These are phyloP conservation scores for Caiman crocodilus DNA, from an alignment of 2,797 vertebrate species.

Conservation along the genomic window DNA sequence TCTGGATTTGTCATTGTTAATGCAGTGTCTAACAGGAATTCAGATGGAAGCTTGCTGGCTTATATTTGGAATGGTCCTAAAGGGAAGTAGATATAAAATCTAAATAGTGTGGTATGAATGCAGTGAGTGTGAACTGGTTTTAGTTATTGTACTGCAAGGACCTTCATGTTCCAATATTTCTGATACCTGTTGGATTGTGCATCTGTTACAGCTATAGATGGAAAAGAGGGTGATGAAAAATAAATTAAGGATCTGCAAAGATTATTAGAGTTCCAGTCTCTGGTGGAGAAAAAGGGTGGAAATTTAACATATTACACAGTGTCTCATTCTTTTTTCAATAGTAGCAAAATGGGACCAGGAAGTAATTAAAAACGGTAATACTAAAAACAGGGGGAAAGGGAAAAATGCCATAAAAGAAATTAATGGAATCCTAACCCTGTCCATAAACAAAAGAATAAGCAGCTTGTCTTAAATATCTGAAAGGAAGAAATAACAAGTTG, in stretches of 20 bases:
- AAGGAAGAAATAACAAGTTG: not conserved
- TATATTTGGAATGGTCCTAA: not conserved
- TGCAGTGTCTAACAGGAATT: not conserved
- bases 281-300: not conserved
- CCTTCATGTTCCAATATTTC: not conserved
- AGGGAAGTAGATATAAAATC: not conserved
- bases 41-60: not conserved
- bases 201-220: not conserved
- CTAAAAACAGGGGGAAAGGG: not conserved
- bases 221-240: not conserved
- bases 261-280: not conserved
- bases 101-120: not conserved
- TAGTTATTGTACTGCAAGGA: not conserved
- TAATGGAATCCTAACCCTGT: not conserved
- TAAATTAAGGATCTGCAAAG: too few species aligned
- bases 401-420: not conserved
- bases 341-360: not conserved
- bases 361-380: not conserved
- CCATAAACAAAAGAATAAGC: not conserved
- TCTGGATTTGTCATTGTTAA: not conserved
- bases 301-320: not conserved
- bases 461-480: not conserved
- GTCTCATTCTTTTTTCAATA: not conserved
- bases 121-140: not conserved
- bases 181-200: not conserved